phyloP scores from a whole-genome alignment of 1,140 invertebrate genomes.

The Caenorhabditis tropicalis region DNA sequence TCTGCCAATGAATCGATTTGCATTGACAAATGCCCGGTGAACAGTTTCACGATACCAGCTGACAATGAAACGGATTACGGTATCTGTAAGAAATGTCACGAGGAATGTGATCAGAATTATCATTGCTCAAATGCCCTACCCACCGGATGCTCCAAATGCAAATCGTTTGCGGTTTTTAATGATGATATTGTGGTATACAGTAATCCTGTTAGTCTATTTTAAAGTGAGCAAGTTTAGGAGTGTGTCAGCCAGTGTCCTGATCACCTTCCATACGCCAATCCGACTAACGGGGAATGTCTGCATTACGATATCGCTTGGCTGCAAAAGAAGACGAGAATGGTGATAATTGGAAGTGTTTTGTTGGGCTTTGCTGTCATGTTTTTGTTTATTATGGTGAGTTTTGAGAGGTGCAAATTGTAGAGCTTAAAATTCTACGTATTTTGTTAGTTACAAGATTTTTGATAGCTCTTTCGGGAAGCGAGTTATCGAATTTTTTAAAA shows the following conservation, averaged over 20 bases:
- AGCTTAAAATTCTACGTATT: no score
- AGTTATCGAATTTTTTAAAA: no score
- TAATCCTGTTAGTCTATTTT: not conserved
- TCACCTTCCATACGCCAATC: not conserved
- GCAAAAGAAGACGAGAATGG: not conserved
- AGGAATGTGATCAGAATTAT: slow-evolving; percentile 49
- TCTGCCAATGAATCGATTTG: not conserved
- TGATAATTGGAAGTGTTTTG: slow-evolving; percentile 12
- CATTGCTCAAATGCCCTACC: not conserved
- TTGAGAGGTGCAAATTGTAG: not conserved
- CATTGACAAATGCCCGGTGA: not conserved
- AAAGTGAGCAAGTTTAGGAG: no score
- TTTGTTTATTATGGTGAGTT: slow-evolving; percentile 24
- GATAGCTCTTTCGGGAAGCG: no score
- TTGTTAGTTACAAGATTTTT: no score
- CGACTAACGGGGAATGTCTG: not conserved
- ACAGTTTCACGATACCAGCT: not conserved
- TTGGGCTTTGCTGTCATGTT: not conserved
- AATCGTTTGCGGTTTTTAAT: not conserved
- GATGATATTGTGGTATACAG: not conserved
- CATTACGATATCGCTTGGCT: slow-evolving; percentile 5
- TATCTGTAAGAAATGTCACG: slow-evolving; percentile 44
- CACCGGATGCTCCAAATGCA: not conserved
- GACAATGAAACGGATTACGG: not conserved
- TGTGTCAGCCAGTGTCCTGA: not conserved